Evolutionary conservation across 2,113 vertebrate genomes (phyloP), one percentile per base, ranked within the genome.

Genomic region (Blennius ocellaris): DNA sequence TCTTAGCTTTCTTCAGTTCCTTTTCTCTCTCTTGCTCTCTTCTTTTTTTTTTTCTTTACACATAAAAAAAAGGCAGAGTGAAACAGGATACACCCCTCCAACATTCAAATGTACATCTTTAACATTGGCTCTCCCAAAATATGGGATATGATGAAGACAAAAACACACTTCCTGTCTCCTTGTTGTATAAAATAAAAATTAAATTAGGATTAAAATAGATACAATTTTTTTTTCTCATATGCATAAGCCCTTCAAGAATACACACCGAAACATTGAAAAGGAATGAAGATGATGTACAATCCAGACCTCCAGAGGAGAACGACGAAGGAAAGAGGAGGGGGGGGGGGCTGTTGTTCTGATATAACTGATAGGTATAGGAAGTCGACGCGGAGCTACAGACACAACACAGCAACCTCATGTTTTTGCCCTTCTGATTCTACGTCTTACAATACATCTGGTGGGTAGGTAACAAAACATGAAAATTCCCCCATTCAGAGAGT

Each of bases 161-260:
- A 56, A 38, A 68, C 21, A 57, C 47, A 72, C 58, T 50, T 64
- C 81, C 81, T 63, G 65, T 84, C 69, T 87, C 67, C 72, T 78
- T 67, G 41, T 67, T 45, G 79, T 70, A 65, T 51, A 82, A 90
- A 85, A 91, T 82, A 69, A 86, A 82, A 86, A 81, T 91, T 80
- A 83, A 71, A 88, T 87, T 79, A 89, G 78, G 63, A 84, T 87
- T 82, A 69, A 85, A 87, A 83, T 78, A 87, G 50, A 84, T 76
- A 75, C 4, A 11, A 52, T 59, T 73, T 78, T 84, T 65, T 69
- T 78, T 30, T 86, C 56, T 77, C 56, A 70, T 83, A 88, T 79
- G 84, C 84, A 76, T 84, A 91, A 94, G 93, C 93, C 93, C 93
- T 94, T 94, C 88, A 88, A 91, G 82, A 89, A 92, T 87, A 87